These are phyloP conservation scores for Leptopilina clavipes DNA, from an alignment of 1,140 invertebrate genomes.

Conservation along the genomic window DNA sequence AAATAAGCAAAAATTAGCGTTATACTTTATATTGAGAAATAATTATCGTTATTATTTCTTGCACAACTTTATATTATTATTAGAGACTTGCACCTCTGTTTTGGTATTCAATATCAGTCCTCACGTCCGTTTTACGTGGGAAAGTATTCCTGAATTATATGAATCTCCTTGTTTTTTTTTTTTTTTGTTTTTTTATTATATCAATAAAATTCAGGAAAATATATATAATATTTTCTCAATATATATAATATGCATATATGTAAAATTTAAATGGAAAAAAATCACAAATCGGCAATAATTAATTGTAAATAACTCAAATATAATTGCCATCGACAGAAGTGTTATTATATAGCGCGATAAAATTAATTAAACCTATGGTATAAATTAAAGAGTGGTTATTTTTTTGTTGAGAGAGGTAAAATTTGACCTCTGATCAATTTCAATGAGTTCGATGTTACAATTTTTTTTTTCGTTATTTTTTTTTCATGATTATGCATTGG, in stretches of 20 bases:
- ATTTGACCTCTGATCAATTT: neutral
- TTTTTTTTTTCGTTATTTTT: constrained; percentile 16
- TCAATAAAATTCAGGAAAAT: constrained; percentile 41
- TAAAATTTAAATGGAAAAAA: neutral
- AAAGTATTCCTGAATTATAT: constrained; percentile 13
- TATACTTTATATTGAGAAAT: constrained; percentile 3
- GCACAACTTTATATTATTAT: constrained; percentile 3
- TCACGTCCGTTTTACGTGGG: constrained; percentile 4
- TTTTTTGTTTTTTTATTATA: too few relatives aligned
- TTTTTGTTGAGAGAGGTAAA: too few relatives aligned
- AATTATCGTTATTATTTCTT: constrained; percentile 13
- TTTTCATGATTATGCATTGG: neutral
- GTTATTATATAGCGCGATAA: too few relatives aligned
- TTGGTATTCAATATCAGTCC: constrained; percentile 4
- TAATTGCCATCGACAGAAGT: too few relatives aligned
- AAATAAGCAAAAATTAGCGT: neutral
- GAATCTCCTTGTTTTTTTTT: constrained; percentile 48
- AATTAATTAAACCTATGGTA: too few relatives aligned
- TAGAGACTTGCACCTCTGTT: constrained; percentile 3
- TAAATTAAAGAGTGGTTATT: too few relatives aligned
- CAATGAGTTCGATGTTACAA: too few relatives aligned
- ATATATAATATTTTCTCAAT: neutral
- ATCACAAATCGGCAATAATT: neutral
- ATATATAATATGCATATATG: neutral
- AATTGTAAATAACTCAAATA: neutral